Evolutionary conservation across 92 coral and sea anemone genomes (phyloP), one percentile per base, ranked within the genome.

Genomic region (Virgularia gustaviana): DNA sequence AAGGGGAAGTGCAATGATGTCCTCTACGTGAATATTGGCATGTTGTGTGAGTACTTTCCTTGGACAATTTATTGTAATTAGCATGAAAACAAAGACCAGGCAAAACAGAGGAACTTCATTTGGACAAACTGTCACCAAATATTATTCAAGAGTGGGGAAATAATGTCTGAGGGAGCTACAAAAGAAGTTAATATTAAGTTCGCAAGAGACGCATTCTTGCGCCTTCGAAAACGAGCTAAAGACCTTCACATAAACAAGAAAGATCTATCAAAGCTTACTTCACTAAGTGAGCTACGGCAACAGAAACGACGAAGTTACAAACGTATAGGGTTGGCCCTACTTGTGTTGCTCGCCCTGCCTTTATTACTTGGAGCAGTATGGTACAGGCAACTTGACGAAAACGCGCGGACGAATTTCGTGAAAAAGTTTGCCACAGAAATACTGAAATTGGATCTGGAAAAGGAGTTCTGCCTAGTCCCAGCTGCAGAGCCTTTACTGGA

Each of bases 401-500:
- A 84, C 4, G 75, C 88, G 4, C 73, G 78, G 19, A 80, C 66
- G 25, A 62, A 49, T 7, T 18, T 68, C 60, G 51, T 68, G 61
- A 80, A 74, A 8, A 76, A 57, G 24, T 5, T 85, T 6, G 85
- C 94, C 18, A 88, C 84, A 11, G 63, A 83, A 10, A 42, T 87
- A 22, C 58, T 89, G 13, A 90, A 86, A 13, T 70, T 89, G 23
- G 92, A 87, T n/a, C 35, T 92, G 39, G 89, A 86, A 16, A 86
- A 73, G 44, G 98, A 92, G 35, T 65, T 33, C 25, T 92, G 98
- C 63, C 83, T 92, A 0, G 30, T 86, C 12, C 94, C 94, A 3
- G 78, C 73, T 39, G 85, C 88, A 10, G 98, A 92, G 56, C 30
- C 83, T 22, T 57, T 85, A 64, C 83, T 92, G 71, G 96, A 92